Evolutionary conservation across 2,888 invertebrate genomes (phyloP).

Genomic region (Machimus atricapillus): DNA sequence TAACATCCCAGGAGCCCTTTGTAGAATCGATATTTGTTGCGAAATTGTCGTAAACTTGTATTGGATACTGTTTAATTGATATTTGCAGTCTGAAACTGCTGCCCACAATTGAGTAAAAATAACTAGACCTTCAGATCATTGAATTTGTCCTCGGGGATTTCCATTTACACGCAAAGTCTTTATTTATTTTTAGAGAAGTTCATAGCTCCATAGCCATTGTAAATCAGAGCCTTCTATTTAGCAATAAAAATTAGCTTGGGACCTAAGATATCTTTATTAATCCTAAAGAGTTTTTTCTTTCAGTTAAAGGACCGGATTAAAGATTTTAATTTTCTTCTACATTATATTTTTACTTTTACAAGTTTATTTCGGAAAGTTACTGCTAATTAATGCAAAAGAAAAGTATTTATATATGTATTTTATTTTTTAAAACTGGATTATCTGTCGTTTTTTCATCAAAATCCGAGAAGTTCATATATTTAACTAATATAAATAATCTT

Average conservation of each 20-base stretch:
- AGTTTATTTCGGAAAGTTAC: too few relatives aligned
- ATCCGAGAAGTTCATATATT: too few relatives aligned
- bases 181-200: not conserved
- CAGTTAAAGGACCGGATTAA: too few relatives aligned
- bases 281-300: too few relatives aligned
- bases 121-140: not conserved
- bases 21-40: not conserved
- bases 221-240: not conserved
- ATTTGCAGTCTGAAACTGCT: not conserved
- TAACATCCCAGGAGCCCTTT: not conserved
- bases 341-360: too few relatives aligned
- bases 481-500: too few relatives aligned
- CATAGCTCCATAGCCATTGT: not conserved
- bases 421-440: too few relatives aligned
- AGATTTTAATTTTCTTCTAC: too few relatives aligned
- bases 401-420: too few relatives aligned
- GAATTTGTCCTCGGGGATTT: not conserved
- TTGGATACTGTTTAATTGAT: not conserved
- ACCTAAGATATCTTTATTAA: not conserved
- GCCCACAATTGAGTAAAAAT: not conserved
- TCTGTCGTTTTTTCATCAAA: too few relatives aligned
- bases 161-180: not conserved
- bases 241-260: not conserved
- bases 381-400: too few relatives aligned
- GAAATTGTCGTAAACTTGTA: not conserved